Evolutionary conservation across 2,797 vertebrate species (phyloP), one percentile per base, ranked within the genome.

Genomic region (Sebastes steindachneri): DNA sequence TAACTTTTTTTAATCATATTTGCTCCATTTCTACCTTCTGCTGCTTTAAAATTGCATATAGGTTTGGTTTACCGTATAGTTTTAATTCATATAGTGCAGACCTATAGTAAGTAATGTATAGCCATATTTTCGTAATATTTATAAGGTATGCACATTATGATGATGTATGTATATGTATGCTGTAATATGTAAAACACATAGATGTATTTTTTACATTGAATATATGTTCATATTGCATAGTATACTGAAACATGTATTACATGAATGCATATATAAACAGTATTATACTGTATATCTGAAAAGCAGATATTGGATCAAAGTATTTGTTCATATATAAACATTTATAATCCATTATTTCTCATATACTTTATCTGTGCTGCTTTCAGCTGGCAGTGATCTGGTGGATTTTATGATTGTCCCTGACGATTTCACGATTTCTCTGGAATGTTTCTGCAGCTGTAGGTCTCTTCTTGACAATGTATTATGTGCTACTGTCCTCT

Each of bases 401-500:
- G 6, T 51, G 41, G 55, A 11, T 68, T 33, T 12, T 55, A 51
- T n/a, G 23, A 41, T 28, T n/a, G 10, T 9, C 23, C 9, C 41
- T 15, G 58, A 63, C 55, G 14, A 12, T 48, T 48, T 9, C 2
- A 37, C 4, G 57, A 17, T 65, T 35, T 26, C 15, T 29, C 11
- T 28, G 21, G 7, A 26, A 17, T 2, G 15, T 57, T 19, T 48
- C 53, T 28, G 15, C 14, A 10, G 11, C 3, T 41, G 57, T 21
- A 11, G 51, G 28, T 63, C 11, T 29, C 10, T 9, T 29, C 53
- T 23, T 35, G 5, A 57, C 25, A 10, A 51, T 65, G 8, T 6
- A 14, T 23, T 25, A 29, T 31, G n/a, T 26, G 58, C 60, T 71
- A 5, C 76, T 73, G 79, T n/a, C 86, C 71, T 81, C 86, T 71